These are phyloP conservation scores for Cygnus atratus DNA, from an alignment of 2,113 vertebrate genomes.

Conservation along the genomic window DNA sequence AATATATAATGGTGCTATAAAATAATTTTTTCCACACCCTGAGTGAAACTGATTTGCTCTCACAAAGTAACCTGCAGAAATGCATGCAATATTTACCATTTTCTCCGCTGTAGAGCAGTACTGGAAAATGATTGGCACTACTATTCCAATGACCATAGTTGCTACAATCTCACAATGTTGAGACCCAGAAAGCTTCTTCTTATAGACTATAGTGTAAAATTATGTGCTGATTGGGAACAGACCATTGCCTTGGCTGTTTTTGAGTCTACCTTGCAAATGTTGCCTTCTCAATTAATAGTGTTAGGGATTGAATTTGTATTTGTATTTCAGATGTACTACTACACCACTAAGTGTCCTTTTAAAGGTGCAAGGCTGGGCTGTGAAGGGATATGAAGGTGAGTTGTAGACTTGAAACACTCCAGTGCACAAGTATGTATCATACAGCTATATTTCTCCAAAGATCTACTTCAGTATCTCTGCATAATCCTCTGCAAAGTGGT, in stretches of 20 bases:
- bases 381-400: neutral
- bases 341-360: neutral
- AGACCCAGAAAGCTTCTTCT: neutral
- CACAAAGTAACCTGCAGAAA: neutral
- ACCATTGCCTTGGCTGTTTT: neutral
- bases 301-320: neutral
- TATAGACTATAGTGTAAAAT: neutral
- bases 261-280: neutral
- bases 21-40: neutral
- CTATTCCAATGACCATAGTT: neutral
- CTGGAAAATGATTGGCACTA: neutral
- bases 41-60: neutral
- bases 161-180: neutral
- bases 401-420: neutral
- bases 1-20: neutral
- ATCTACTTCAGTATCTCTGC: neutral
- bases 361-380: neutral
- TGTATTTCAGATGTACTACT: neutral
- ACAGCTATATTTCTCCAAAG: neutral
- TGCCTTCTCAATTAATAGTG: neutral
- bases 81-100: neutral
- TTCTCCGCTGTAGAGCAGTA: neutral
- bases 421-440: neutral
- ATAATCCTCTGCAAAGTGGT: neutral
- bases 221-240: accelerated